A percentile compares a stretch with the other conserved stretches of the same genome.
These are phyloP conservation scores for Microctenopoma lineatum DNA, from an alignment of 2,797 vertebrate species.

Conservation along the genomic window DNA sequence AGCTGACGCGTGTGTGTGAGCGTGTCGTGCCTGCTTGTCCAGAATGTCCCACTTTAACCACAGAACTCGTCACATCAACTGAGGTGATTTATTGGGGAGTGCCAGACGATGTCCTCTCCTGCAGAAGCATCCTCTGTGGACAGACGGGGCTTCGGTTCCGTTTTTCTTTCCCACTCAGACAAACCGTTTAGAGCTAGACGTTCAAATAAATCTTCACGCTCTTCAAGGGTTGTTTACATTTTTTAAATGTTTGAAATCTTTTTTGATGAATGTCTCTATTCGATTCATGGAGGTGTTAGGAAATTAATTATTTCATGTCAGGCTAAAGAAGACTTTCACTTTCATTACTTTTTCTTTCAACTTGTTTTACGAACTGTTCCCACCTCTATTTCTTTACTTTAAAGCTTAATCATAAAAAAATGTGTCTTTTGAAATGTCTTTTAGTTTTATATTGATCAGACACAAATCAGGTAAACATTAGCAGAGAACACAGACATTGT, in stretches of 20 bases:
- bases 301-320: background rate
- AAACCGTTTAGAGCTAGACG: background rate
- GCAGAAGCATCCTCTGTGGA: background rate
- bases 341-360: background rate
- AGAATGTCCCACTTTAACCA: constrained; percentile 73
- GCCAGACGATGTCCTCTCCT: constrained; percentile 1
- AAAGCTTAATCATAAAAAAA: no score
- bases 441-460: no score
- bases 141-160: background rate
- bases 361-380: no score
- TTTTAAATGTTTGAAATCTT: background rate
- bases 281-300: background rate
- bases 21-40: constrained; percentile 26
- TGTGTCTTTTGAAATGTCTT: no score
- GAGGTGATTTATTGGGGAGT: constrained; percentile 20
- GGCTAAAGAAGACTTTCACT: background rate
- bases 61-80: constrained; percentile 32
- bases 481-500: no score
- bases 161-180: constrained; percentile 2
- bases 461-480: no score
- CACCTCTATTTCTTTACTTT: no score
- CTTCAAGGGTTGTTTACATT: background rate
- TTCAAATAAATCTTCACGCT: background rate
- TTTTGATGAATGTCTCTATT: background rate
- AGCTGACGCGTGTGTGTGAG: constrained; percentile 23